Evolutionary conservation across 2,113 vertebrate genomes (phyloP), one percentile per base, ranked within the genome.

Genomic region (Elephas maximus): DNA sequence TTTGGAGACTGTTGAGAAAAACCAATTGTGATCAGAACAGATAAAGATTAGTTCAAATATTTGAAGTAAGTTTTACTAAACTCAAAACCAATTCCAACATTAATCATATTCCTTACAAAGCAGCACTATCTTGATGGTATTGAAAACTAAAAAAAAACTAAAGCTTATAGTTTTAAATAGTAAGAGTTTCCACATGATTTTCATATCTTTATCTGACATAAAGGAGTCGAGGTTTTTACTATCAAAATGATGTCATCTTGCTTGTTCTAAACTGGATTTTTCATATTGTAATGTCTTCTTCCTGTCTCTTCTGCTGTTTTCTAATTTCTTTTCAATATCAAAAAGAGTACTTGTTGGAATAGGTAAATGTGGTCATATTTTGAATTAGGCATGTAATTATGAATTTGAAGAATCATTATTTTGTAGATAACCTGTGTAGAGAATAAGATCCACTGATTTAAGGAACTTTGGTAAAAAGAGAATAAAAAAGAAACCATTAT

Each of bases 141-240:
- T 90, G 41, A 57, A 91, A 95, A 91, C 85, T 45, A 84, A 96
- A 41, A 20, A n/a, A 57, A 91, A 95, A 91, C 85, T 45, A 84
- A 96, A 41, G 23, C 73, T 48, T 95, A 30, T 65, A 30, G 18
- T 67, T 71, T 80, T 78, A 21, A 74, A 44, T 51, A 74, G 21
- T n/a, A 71, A 93, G 37, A 23, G 73, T 9, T 88, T 87, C 30
- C 8, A 30, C 28, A 65, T 91, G 82, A 37, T 88, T 84, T 60
- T 89, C 45, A 76, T 88, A 53, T 91, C 81, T 96, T 87, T 95
- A 24, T 62, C 63, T 41, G 83, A 80, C 21, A 79, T 37, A 78
- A 44, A 67, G 79, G 20, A 85, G 14, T 91, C 30, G 48, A 81
- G 20, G 5, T 57, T 97, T 88, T 73, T 37, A n/a, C 4, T 53